Conservation (phyloP, 2,113 vertebrate genomes). For the Erpornis zantholeuca region DNA sequence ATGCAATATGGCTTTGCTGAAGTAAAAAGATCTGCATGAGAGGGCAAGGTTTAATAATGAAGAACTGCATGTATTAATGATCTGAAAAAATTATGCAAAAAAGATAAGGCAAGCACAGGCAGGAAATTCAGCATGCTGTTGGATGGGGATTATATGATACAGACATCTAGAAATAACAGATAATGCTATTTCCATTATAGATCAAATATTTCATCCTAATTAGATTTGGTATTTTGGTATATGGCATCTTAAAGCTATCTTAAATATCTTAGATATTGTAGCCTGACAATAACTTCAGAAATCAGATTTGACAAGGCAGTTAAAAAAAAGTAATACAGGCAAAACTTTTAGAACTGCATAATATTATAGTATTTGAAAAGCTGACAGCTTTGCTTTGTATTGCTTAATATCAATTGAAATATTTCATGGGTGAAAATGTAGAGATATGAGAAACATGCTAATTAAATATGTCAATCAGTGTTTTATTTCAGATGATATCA, state of each 20-base stretch:
- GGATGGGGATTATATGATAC: not conserved
- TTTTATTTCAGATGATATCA: not conserved
- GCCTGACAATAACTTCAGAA: not conserved
- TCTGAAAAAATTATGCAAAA: not conserved
- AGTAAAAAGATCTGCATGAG: not conserved
- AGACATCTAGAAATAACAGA: slow-evolving; percentile 18
- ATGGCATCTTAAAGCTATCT: not conserved
- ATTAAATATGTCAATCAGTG: not conserved
- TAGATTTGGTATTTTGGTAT: not conserved
- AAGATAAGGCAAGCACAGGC: not conserved
- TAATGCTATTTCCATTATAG: not conserved
- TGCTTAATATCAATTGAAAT: not conserved
- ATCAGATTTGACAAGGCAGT: not conserved
- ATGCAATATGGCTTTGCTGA: not conserved
- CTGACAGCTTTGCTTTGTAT: not conserved
- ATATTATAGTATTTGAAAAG: not conserved
- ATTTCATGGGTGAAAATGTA: not conserved
- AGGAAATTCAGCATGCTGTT: slow-evolving; percentile 21
- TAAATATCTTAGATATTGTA: not conserved
- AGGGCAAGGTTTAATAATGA: not conserved
- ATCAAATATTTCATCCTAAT: slow-evolving; percentile 18
- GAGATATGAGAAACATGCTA: not conserved
- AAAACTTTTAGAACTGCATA: not conserved
- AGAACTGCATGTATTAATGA: not conserved
- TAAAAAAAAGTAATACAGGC: not conserved